Percentiles rank a stretch among this genome's conserved stretches.
These are phyloP conservation scores for Clavelina lepadiformis DNA, from an alignment of 23 tunicate species.

Conservation along the genomic window DNA sequence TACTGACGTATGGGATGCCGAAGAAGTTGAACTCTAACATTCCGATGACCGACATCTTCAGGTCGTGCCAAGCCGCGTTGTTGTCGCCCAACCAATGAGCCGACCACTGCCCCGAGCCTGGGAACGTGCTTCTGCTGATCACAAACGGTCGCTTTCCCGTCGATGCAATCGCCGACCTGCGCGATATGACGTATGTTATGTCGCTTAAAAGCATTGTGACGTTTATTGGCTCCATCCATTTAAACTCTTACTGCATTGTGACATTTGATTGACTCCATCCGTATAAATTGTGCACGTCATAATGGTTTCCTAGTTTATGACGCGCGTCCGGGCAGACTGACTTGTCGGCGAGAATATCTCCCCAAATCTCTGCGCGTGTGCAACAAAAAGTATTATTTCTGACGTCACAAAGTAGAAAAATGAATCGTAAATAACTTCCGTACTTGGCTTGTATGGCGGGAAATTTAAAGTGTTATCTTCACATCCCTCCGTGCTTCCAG, in stretches of 20 bases:
- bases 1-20: slow-evolving; percentile 87
- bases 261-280: slow-evolving; percentile 77
- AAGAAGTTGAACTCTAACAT: slow-evolving; percentile 97
- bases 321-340: slow-evolving; percentile 79
- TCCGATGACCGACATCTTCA: slow-evolving; percentile 83
- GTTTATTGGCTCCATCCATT: no score
- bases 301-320: slow-evolving; percentile 70
- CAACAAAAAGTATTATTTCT: not conserved
- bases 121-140: slow-evolving; percentile 82
- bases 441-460: slow-evolving; percentile 94
- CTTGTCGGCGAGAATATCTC: slow-evolving; percentile 81
- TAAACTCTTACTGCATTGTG: slow-evolving; percentile 49
- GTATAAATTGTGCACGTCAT: slow-evolving; percentile 88
- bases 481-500: slow-evolving; percentile 88
- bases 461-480: slow-evolving; percentile 53
- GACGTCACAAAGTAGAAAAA: not conserved
- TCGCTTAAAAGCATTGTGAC: not conserved
- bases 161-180: slow-evolving; percentile 63
- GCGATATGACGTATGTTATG: no score
- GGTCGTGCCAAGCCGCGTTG: slow-evolving; percentile 71
- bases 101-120: slow-evolving; percentile 92
- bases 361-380: slow-evolving; percentile 64
- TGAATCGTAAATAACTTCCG: not conserved
- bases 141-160: slow-evolving; percentile 94
- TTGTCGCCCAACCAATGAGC: slow-evolving; percentile 99